A percentile compares a stretch with the other conserved stretches of the same genome.
These are phyloP conservation scores for Sebastes hopkinsi DNA, from an alignment of 2,797 vertebrate genomes.

Conservation along the genomic window DNA sequence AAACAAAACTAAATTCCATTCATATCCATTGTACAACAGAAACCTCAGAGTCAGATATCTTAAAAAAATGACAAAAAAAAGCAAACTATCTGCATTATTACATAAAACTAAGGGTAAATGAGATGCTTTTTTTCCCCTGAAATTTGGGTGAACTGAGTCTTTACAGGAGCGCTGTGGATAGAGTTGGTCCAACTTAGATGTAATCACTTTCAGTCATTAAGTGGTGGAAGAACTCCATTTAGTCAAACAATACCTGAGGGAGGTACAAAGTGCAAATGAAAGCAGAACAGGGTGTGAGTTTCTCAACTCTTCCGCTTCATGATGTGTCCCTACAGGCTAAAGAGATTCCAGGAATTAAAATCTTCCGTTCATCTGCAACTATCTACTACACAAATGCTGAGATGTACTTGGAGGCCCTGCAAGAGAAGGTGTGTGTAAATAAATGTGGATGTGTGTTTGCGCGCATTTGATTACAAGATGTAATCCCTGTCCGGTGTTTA, in stretches of 20 bases:
- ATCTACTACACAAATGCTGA: conserved; percentile 93
- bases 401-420: conserved; percentile 86
- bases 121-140: background rate
- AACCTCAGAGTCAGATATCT: background rate
- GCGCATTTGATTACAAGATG: background rate
- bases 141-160: background rate
- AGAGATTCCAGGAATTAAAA: conserved; percentile 87
- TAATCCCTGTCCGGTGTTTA: conserved; percentile 14
- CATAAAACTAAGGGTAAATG: background rate
- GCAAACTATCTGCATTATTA: background rate
- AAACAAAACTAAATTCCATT: background rate
- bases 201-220: background rate
- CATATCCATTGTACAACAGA: background rate
- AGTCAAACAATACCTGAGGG: background rate
- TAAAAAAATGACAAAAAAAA: background rate
- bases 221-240: background rate
- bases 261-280: conserved; percentile 11
- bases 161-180: background rate
- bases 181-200: background rate
- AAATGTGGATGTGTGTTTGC: background rate
- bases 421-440: conserved; percentile 83
- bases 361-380: conserved; percentile 90
- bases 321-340: conserved; percentile 73
- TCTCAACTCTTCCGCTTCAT: conserved; percentile 12
- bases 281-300: background rate